A percentile compares a stretch with the other conserved stretches of the same genome.
Evolutionary conservation across 2,797 vertebrate genomes (phyloP).

Genomic region (Gobionotothen gibberifrons): DNA sequence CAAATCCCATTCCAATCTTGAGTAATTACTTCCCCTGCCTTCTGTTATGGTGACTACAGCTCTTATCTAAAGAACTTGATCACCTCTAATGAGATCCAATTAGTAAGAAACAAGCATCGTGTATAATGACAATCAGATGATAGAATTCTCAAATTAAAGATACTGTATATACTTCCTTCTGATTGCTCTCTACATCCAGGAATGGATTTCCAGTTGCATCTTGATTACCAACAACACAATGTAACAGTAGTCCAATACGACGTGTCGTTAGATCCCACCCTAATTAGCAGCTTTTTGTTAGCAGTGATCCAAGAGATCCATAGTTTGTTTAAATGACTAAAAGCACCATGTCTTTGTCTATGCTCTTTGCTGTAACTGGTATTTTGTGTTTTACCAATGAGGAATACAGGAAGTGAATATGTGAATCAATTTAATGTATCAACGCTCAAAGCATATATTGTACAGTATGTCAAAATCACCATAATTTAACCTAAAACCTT

Average conservation of each 20-base stretch:
- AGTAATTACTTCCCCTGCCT: neutral
- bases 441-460: slow-evolving; percentile 1
- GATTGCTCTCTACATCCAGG: neutral
- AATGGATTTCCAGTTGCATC: slow-evolving; percentile 9
- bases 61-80: neutral
- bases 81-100: slow-evolving; percentile 1
- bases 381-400: neutral
- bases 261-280: neutral
- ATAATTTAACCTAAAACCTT: neutral
- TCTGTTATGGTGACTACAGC: neutral
- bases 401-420: neutral
- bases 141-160: neutral
- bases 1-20: slow-evolving; percentile 9
- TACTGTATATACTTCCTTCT: neutral
- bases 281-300: neutral
- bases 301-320: neutral
- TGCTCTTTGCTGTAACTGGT: neutral
- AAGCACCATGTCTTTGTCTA: neutral
- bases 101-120: neutral
- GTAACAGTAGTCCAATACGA: neutral
- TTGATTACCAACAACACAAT: slow-evolving; percentile 20
- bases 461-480: neutral
- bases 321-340: neutral
- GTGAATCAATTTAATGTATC: neutral
- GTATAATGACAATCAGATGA: neutral